phyloP scores from a whole-genome alignment of 2,113 vertebrate species.

The Peromyscus polionotus region DNA sequence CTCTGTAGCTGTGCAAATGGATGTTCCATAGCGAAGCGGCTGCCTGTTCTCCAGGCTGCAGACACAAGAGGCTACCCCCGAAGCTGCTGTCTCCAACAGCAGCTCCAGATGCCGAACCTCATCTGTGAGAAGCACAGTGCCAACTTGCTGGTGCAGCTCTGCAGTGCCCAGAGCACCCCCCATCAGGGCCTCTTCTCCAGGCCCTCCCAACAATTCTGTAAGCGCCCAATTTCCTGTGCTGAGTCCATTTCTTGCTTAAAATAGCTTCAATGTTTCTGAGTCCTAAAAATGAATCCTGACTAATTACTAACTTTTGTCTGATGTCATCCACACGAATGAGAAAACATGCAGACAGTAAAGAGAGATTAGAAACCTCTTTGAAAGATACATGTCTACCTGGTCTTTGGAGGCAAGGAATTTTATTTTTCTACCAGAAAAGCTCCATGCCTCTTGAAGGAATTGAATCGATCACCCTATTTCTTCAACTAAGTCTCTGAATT shows the following conservation, averaged over 20 bases:
- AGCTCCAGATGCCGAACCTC: background rate
- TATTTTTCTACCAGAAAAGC: background rate
- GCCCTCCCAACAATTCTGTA: background rate
- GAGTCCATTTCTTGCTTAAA: conserved; percentile 68
- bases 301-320: conserved; percentile 65
- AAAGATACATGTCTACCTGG: background rate
- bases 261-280: conserved; percentile 50
- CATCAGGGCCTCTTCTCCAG: conserved; percentile 6
- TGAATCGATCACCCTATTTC: conserved; percentile 28
- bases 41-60: conserved; percentile 41
- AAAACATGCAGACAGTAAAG: conserved; percentile 21
- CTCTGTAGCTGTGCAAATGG: background rate
- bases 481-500: conserved; percentile 23
- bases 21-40: background rate
- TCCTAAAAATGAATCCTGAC: conserved; percentile 61
- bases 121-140: background rate
- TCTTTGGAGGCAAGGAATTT: background rate
- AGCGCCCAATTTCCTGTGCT: conserved; percentile 44
- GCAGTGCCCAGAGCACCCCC: background rate
- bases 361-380: conserved; percentile 30
- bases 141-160: background rate
- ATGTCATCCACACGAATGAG: conserved; percentile 53
- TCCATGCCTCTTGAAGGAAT: conserved; percentile 6
- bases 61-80: background rate
- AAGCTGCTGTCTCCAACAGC: background rate